Percentiles rank a stretch among this genome's conserved stretches.
These are phyloP conservation scores for Leucophora obtusa DNA, from an alignment of 2,888 invertebrate genomes.

Conservation along the genomic window DNA sequence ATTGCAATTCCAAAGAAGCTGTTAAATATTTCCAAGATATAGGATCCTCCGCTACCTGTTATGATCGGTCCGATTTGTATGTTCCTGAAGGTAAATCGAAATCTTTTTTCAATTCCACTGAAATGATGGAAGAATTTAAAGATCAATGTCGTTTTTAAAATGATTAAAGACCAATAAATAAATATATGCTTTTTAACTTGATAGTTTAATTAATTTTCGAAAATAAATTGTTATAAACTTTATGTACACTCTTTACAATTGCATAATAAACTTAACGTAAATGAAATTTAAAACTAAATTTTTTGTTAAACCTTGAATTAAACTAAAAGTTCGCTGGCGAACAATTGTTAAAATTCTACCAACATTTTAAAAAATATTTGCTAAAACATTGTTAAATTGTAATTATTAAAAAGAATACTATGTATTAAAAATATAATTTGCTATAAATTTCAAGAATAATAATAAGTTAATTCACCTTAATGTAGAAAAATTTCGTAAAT, in stretches of 20 bases:
- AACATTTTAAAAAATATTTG: not conserved
- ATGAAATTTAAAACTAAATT: not conserved
- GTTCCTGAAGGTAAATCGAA: conserved; percentile 70
- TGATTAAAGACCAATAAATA: not conserved
- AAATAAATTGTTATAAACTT: not conserved
- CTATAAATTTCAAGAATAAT: too few species aligned
- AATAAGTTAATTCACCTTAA: not conserved
- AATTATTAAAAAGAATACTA: not conserved
- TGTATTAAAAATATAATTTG: not conserved
- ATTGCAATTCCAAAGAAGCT: conserved; percentile 91
- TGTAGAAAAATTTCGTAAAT: not conserved
- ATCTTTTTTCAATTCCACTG: conserved; percentile 72
- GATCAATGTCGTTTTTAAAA: conserved; percentile 68
- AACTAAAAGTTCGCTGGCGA: conserved; percentile 49
- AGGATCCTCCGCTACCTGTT: conserved; percentile 96
- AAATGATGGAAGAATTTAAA: conserved; percentile 70
- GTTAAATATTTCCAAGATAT: conserved; percentile 91
- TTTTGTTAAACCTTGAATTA: not conserved
- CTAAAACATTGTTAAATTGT: not conserved
- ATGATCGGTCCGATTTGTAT: conserved; percentile 89
- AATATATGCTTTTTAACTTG: not conserved
- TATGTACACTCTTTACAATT: not conserved
- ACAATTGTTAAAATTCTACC: conserved; percentile 7
- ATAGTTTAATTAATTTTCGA: not conserved
- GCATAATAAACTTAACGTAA: not conserved